These are phyloP conservation scores for Apodemus sylvaticus DNA, from an alignment of 2,113 vertebrate species.

Conservation along the genomic window DNA sequence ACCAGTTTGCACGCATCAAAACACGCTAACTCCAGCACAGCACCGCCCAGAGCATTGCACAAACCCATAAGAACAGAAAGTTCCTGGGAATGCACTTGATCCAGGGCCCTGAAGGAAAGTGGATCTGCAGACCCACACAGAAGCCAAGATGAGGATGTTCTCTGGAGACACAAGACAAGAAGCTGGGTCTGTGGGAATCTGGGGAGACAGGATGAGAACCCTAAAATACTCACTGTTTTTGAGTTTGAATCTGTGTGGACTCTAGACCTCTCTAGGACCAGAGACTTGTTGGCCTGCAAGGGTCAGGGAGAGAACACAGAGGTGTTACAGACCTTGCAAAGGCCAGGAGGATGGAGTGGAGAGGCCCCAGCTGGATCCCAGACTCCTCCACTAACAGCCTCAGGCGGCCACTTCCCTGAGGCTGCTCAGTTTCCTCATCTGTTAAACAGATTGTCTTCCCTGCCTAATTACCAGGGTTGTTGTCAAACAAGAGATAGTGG, in stretches of 20 bases:
- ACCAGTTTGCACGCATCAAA: fast-evolving
- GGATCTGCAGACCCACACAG: not conserved
- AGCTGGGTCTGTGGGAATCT: not conserved
- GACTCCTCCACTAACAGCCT: not conserved
- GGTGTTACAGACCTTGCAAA: not conserved
- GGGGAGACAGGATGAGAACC: fast-evolving
- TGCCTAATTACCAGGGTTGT: not conserved
- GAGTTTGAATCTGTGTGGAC: not conserved
- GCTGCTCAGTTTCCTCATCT: not conserved
- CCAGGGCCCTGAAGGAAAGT: not conserved
- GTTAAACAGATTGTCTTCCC: not conserved
- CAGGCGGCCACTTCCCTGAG: not conserved
- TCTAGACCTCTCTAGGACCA: not conserved
- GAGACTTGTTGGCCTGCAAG: not conserved
- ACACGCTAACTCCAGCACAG: not conserved
- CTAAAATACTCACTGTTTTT: not conserved
- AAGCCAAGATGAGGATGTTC: not conserved
- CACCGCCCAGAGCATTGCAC: not conserved
- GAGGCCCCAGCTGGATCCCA: not conserved
- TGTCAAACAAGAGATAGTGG: not conserved
- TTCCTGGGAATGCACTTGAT: not conserved
- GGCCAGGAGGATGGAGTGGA: not conserved
- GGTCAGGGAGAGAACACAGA: not conserved
- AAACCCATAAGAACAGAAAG: not conserved
- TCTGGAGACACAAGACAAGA: not conserved